Conservation (phyloP, 1,140 invertebrate species). For the Trachymyrmex cornetzi region DNA sequence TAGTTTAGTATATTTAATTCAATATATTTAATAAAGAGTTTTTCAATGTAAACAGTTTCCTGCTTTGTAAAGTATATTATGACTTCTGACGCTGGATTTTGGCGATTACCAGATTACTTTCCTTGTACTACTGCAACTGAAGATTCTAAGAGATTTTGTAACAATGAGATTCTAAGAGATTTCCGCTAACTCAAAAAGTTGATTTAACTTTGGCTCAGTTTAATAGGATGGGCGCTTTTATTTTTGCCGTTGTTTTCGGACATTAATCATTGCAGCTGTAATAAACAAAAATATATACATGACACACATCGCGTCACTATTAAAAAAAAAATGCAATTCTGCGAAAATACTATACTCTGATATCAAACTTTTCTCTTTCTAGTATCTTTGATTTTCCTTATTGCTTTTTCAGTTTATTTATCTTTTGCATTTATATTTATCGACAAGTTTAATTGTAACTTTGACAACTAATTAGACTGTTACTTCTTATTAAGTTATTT, state of each 20-base stretch:
- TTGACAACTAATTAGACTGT: not conserved
- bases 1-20: no score
- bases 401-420: not conserved
- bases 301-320: not conserved
- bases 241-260: not conserved
- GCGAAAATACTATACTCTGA: not conserved
- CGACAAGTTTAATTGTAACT: not conserved
- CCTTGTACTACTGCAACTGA: not conserved
- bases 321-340: slow-evolving; percentile 4
- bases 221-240: not conserved
- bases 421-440: not conserved
- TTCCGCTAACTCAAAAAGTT: slow-evolving; percentile 2
- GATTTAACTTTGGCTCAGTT: slow-evolving; percentile 31
- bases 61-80: slow-evolving; percentile 4
- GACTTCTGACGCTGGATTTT: not conserved
- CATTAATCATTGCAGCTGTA: not conserved
- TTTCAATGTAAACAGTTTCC: not conserved
- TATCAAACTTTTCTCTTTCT: not conserved
- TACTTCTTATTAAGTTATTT: not conserved
- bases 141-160: slow-evolving; percentile 11
- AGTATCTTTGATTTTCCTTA: not conserved
- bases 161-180: slow-evolving; percentile 8
- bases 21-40: not conserved
- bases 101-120: not conserved
- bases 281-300: slow-evolving; percentile 16